Percentiles rank a stretch among this genome's conserved stretches.
Evolutionary conservation across 2,888 invertebrate species (phyloP).

Genomic region (Helleia helle): DNA sequence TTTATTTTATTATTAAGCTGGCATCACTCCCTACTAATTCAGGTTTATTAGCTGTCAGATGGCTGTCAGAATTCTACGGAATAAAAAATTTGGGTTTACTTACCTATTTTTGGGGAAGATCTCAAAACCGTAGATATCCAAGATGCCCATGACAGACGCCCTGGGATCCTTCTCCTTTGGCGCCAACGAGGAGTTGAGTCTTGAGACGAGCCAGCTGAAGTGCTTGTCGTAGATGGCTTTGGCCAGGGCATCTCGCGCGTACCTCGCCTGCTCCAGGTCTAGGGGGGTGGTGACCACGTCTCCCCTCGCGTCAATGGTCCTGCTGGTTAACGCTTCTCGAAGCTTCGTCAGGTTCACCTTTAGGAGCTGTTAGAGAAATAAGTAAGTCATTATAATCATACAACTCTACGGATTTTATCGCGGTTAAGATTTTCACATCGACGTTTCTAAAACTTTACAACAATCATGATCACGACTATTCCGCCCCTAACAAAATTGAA

Average conservation of each 20-base stretch:
- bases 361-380: conserved; percentile 76
- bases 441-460: too few species aligned
- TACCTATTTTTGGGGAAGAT: conserved; percentile 92
- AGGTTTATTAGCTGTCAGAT: too few species aligned
- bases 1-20: too few species aligned
- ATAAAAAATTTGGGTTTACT: too few species aligned
- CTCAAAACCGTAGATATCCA: conserved; percentile 96
- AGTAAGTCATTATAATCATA: neutral
- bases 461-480: too few species aligned
- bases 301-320: conserved; percentile 89
- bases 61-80: too few species aligned
- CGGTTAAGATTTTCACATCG: too few species aligned
- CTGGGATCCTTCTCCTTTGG: conserved; percentile 69
- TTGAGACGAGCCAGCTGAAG: conserved; percentile 91
- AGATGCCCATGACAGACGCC: conserved; percentile 87
- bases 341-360: conserved; percentile 80
- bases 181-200: conserved; percentile 84
- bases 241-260: conserved; percentile 91
- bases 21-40: too few species aligned
- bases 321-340: conserved; percentile 82
- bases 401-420: conserved; percentile 9
- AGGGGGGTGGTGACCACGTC: conserved; percentile 89
- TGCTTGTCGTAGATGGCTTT: conserved; percentile 93
- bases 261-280: conserved; percentile 85
- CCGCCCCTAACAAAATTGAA: too few species aligned